phyloP scores from a whole-genome alignment of 2,113 vertebrate genomes.

The Lycaon pictus region DNA sequence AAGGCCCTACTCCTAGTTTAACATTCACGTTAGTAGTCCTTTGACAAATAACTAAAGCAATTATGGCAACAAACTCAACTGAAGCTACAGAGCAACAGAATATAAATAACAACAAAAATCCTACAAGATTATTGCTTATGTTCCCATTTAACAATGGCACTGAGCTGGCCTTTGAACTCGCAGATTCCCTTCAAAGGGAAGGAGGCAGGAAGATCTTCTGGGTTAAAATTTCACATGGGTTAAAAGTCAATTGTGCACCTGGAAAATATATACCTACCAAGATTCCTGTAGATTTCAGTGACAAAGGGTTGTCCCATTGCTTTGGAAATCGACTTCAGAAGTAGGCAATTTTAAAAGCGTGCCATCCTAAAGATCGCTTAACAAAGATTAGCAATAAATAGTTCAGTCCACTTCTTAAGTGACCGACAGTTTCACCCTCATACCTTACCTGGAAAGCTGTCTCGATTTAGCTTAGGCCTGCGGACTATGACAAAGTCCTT shows the following conservation, averaged over 20 bases:
- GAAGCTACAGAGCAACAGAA: neutral
- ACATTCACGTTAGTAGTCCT: neutral
- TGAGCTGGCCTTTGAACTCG: neutral
- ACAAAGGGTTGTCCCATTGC: neutral
- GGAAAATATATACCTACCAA: neutral
- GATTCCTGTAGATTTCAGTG: neutral
- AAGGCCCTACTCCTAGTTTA: neutral
- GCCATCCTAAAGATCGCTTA: neutral
- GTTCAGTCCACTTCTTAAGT: neutral
- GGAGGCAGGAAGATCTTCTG: constrained; percentile 47
- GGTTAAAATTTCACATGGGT: constrained; percentile 40
- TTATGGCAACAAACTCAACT: neutral
- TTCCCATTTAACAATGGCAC: neutral
- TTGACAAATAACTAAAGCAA: neutral
- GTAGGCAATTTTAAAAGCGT: neutral
- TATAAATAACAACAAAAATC: constrained; percentile 26
- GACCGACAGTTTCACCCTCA: neutral
- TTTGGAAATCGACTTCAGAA: constrained; percentile 50
- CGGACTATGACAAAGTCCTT: constrained; percentile 89
- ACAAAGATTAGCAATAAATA: neutral
- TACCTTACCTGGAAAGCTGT: constrained; percentile 83
- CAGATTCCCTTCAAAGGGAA: constrained; percentile 53
- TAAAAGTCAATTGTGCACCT: neutral
- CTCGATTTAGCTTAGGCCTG: constrained; percentile 87
- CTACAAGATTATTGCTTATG: neutral